A percentile compares a stretch with the other conserved stretches of the same genome.
phyloP scores from a whole-genome alignment of 2,888 invertebrate species.

The Apeira syringaria region DNA sequence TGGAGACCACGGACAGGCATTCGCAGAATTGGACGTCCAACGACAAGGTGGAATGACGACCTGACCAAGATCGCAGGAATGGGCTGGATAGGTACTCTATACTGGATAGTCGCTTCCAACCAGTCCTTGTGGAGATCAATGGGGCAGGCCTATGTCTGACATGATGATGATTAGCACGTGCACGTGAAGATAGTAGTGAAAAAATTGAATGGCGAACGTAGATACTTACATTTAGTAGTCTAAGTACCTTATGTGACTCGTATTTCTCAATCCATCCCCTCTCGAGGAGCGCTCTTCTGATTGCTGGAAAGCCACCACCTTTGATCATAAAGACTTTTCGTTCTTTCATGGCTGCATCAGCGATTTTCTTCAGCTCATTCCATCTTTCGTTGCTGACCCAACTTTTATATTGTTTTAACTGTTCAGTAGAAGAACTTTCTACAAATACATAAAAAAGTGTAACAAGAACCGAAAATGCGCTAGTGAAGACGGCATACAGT shows the following conservation, averaged over 20 bases:
- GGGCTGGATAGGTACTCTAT: too few relatives aligned
- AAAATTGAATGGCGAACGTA: not conserved
- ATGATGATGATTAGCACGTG: too few relatives aligned
- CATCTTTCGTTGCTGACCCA: slow-evolving; percentile 87
- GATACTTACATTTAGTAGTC: not conserved
- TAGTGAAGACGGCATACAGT: too few relatives aligned
- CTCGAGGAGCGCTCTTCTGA: slow-evolving; percentile 86
- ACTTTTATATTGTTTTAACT: slow-evolving; percentile 72
- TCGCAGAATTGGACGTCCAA: too few relatives aligned
- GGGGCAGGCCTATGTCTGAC: too few relatives aligned
- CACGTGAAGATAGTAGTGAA: too few relatives aligned
- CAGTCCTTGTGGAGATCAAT: too few relatives aligned
- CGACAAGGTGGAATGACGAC: too few relatives aligned
- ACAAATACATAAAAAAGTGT: slow-evolving; percentile 4
- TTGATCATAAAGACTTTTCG: slow-evolving; percentile 88
- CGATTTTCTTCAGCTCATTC: slow-evolving; percentile 85
- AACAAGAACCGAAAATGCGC: too few relatives aligned
- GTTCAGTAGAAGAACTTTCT: slow-evolving; percentile 57
- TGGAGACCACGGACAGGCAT: too few relatives aligned
- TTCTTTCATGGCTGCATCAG: slow-evolving; percentile 86
- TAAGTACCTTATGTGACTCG: slow-evolving; percentile 73
- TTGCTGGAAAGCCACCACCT: slow-evolving; percentile 88
- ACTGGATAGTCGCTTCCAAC: too few relatives aligned
- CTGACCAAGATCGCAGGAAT: too few relatives aligned
- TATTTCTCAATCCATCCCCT: slow-evolving; percentile 90